Base-by-base conservation (phyloP, 2,113 vertebrate genomes). In the Psittacus erithacus region DNA sequence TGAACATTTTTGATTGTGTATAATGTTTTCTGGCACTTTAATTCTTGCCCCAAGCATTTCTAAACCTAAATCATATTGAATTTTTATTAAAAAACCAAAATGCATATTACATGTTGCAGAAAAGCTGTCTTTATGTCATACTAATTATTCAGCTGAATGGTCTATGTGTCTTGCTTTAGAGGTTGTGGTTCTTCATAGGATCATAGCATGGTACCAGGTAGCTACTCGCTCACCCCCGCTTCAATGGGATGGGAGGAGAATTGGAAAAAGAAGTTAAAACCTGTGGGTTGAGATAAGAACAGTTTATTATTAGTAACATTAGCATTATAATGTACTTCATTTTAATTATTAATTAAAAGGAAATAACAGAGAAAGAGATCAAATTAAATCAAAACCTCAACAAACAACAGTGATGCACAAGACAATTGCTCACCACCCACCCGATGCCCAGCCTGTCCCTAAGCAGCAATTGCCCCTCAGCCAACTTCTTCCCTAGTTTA, bases 31-130 rank as follows among this genome's bases (percentile, higher is more conserved):
- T 73, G 29, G 7, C 9, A 4, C 10, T 80, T 62, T 55, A 0
- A 1, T 71, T 82, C 12, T 71, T 55, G 17, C 15, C 23, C n/a
- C 14, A 16, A n/a, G n/a, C 33, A 53, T 68, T 52, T 55, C 35
- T 13, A 44, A 39, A 60, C 20, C 7, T 35, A n/a, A 87, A n/a
- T 14, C 7, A 7, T 12, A 17, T 4, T 43, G 24, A 31, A 11
- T n/a, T 69, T 35, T 29, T 44, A 15, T 24, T 53, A 28, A 84
- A 39, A 44, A 25, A 0, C 1, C 2, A 23, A 57, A 55, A 33
- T 8, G 2, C 16, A 3, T 71, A 75, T 89, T 59, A 7, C 0
- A 0, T n/a, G 15, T 81, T 62, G 17, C 5, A 49, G n/a, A 14
- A 80, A n/a, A 63, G 4, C n/a, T 8, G 52, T 38, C 4, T 28